Conservation (phyloP, 2,113 vertebrate species). For the Raja brachyura region DNA sequence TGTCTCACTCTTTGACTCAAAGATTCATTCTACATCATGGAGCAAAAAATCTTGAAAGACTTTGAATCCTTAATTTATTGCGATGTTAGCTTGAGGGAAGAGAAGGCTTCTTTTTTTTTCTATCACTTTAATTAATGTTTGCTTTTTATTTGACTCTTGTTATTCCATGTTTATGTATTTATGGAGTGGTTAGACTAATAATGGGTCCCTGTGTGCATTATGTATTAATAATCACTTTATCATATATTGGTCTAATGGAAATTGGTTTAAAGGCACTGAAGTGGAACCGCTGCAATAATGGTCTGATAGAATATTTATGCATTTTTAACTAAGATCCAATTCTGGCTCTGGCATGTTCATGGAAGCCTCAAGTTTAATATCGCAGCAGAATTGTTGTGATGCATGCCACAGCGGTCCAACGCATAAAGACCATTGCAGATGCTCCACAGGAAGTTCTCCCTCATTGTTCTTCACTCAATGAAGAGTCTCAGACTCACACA, state of each 20-base stretch:
- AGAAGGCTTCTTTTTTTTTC: neutral
- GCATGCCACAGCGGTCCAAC: neutral
- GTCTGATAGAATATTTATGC: neutral
- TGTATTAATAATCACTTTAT: neutral
- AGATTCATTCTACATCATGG: neutral
- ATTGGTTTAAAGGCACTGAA: neutral
- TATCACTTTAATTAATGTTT: neutral
- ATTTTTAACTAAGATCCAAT: neutral
- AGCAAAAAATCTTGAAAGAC: neutral
- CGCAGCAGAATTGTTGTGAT: neutral
- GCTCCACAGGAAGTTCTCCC: neutral
- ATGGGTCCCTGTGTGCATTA: neutral
- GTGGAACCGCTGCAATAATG: neutral
- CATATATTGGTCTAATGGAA: neutral
- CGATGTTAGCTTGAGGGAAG: neutral
- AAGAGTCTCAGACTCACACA: too few relatives aligned
- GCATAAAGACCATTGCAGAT: neutral
- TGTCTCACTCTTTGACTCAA: too few relatives aligned
- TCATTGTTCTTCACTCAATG: too few relatives aligned
- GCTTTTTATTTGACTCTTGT: neutral
- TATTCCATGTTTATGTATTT: constrained; percentile 11
- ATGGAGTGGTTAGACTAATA: neutral
- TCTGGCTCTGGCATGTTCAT: neutral
- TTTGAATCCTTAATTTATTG: neutral
- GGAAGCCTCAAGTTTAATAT: neutral